These are phyloP conservation scores for Cynoglossus semilaevis DNA, from an alignment of 2,113 vertebrate species.

Conservation along the genomic window DNA sequence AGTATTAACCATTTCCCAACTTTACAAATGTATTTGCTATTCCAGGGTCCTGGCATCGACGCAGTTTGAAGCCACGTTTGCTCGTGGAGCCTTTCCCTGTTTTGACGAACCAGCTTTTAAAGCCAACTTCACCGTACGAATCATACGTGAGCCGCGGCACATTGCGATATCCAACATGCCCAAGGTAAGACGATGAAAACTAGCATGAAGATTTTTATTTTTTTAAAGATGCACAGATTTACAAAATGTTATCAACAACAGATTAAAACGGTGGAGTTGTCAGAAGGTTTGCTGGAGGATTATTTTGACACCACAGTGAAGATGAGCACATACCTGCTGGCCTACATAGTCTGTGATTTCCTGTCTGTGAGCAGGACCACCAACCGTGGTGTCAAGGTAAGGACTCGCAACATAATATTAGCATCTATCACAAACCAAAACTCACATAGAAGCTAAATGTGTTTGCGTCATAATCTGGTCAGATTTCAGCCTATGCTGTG, in stretches of 20 bases:
- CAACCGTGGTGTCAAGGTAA: constrained; percentile 83
- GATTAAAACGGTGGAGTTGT: constrained; percentile 79
- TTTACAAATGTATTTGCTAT: too few relatives aligned
- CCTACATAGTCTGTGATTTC: constrained; percentile 91
- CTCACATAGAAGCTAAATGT: background rate
- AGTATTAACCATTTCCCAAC: too few relatives aligned
- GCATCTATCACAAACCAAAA: too few relatives aligned
- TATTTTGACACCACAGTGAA: constrained; percentile 86
- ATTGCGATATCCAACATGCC: constrained; percentile 90
- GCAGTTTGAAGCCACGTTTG: constrained; percentile 88
- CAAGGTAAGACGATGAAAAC: constrained; percentile 62
- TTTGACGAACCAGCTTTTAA: constrained; percentile 92
- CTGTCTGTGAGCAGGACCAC: constrained; percentile 85
- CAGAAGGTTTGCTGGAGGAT: constrained; percentile 83
- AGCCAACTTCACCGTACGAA: constrained; percentile 83
- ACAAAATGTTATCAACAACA: too few relatives aligned
- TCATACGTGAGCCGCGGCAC: constrained; percentile 79
- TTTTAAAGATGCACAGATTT: too few relatives aligned
- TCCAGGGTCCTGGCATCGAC: constrained; percentile 83
- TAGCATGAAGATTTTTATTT: too few relatives aligned
- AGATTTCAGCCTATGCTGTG: constrained; percentile 86
- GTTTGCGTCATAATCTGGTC: background rate
- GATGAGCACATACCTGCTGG: constrained; percentile 93
- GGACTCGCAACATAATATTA: background rate
- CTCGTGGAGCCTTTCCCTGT: constrained; percentile 88